phyloP scores from a whole-genome alignment of 2,888 invertebrate species.

The Monopis laevigella region DNA sequence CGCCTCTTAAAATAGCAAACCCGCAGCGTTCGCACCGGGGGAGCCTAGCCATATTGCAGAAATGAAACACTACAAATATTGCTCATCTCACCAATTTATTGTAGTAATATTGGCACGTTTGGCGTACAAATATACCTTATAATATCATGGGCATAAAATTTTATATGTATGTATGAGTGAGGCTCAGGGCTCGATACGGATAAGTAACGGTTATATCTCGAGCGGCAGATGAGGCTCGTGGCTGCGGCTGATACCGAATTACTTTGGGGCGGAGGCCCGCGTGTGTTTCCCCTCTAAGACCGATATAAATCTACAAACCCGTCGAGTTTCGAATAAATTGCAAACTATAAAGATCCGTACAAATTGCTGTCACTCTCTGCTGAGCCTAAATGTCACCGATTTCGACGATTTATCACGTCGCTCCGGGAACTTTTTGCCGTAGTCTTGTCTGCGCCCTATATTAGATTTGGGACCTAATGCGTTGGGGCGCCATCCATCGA shows the following conservation, averaged over 20 bases:
- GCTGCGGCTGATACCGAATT: constrained; percentile 43
- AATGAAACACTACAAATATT: no score
- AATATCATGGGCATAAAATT: constrained; percentile 8
- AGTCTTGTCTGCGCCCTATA: constrained; percentile 21
- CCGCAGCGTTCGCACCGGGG: no score
- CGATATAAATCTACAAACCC: constrained; percentile 57
- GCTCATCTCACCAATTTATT: no score
- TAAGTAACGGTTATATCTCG: constrained; percentile 17
- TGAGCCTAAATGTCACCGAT: constrained; percentile 21
- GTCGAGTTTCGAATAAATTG: constrained; percentile 54
- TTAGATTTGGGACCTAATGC: constrained; percentile 15
- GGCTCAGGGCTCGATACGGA: constrained; percentile 2
- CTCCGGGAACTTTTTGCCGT: constrained; percentile 30
- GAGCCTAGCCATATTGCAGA: no score
- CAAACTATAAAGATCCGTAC: constrained; percentile 45
- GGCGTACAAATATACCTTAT: no score
- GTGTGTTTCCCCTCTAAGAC: constrained; percentile 42
- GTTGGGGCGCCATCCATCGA: neutral
- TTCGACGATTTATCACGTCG: constrained; percentile 47
- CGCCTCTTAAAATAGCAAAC: no score
- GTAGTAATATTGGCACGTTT: no score
- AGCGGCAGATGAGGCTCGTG: constrained; percentile 27
- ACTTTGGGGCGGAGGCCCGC: constrained; percentile 36
- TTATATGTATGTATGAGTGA: constrained; percentile 1
- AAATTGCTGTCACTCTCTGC: constrained; percentile 26